Base-by-base conservation (phyloP, 2,113 vertebrate species). In the Crypturellus undulatus region DNA sequence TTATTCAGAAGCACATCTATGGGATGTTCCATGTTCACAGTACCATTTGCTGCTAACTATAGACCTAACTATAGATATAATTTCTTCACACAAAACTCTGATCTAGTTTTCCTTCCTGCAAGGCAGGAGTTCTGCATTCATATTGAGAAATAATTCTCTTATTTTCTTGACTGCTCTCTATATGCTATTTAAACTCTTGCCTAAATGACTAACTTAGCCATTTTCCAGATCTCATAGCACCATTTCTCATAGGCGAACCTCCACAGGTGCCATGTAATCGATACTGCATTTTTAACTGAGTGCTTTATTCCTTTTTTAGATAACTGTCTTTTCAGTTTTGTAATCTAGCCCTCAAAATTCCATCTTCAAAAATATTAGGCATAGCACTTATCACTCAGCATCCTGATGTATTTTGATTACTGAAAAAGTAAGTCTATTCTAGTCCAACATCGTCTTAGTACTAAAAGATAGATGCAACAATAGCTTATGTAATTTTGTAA, bases 251-350 rank as follows among this genome's bases (percentile, higher is more conserved):
- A 19, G 8, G 4, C 30, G 60, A 73, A 40, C 18, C 1, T 73
- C 34, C 56, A 34, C 2, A 32, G 47, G 1, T 1, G 2, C 38
- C 64, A 9, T 42, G 9, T 11, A 24, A 6, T 30, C 8, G 75
- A 34, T 56, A n/a, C 1, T 36, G 6, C 3, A 15, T 58, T 92
- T 79, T 84, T 22, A 58, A 10, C 5, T 47, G 22, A 36, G 4
- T 58, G 12, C 22, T 72, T 79, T 2, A 2, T 10, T 67, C 4
- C 11, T 1, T 78, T 81, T 77, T 56, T 12, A 32, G n/a, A 79
- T 83, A 45, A 49, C 2, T 63, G 0, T 42, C 34, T 72, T 56
- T 92, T 86, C 28, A 51, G 7, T 90, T 76, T 81, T 60, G 26
- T 10, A 76, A 12, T 1, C 20, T 64, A 54, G 2, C 1, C 40